phyloP scores from a whole-genome alignment of 2,888 invertebrate genomes.

The Strigamia crassipes region DNA sequence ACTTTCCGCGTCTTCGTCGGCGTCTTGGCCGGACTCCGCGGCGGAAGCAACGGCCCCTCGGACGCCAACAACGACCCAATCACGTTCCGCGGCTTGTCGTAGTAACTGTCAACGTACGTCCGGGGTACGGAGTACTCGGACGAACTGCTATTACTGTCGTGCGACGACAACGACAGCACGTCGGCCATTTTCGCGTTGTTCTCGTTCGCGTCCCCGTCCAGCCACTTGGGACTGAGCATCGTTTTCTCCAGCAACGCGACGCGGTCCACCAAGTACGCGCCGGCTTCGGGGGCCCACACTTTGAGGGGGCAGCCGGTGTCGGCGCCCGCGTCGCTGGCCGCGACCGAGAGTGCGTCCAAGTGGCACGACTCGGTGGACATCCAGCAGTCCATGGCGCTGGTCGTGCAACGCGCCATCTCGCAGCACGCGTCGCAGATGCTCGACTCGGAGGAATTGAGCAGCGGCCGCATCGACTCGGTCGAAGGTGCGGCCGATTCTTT shows the following conservation, averaged over 20 bases:
- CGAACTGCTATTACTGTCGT: slow-evolving; percentile 63
- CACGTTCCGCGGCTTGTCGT: slow-evolving; percentile 51
- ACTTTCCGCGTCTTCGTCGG: neutral
- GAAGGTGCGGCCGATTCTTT: neutral
- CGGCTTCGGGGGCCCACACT: slow-evolving; percentile 41
- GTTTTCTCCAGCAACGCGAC: slow-evolving; percentile 39
- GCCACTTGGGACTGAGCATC: neutral
- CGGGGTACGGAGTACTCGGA: slow-evolving; percentile 53
- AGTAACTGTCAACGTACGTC: slow-evolving; percentile 50
- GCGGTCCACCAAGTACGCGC: slow-evolving; percentile 44
- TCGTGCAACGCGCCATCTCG: neutral
- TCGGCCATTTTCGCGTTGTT: slow-evolving; percentile 36
- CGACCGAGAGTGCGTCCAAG: slow-evolving; percentile 66
- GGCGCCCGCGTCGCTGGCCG: slow-evolving; percentile 47
- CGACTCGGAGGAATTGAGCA: slow-evolving; percentile 51
- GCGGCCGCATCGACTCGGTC: slow-evolving; percentile 51
- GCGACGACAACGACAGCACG: slow-evolving; percentile 69
- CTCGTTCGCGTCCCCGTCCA: neutral
- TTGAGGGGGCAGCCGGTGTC: slow-evolving; percentile 6
- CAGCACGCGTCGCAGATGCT: slow-evolving; percentile 45
- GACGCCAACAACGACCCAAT: neutral
- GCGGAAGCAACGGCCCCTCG: neutral
- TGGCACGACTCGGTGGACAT: slow-evolving; percentile 66
- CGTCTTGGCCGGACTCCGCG: neutral
- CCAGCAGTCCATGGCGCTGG: slow-evolving; percentile 59